Percentiles rank a stretch among this genome's conserved stretches.
phyloP scores from a whole-genome alignment of 2,113 vertebrate genomes.

The Telmatochromis sp. region DNA sequence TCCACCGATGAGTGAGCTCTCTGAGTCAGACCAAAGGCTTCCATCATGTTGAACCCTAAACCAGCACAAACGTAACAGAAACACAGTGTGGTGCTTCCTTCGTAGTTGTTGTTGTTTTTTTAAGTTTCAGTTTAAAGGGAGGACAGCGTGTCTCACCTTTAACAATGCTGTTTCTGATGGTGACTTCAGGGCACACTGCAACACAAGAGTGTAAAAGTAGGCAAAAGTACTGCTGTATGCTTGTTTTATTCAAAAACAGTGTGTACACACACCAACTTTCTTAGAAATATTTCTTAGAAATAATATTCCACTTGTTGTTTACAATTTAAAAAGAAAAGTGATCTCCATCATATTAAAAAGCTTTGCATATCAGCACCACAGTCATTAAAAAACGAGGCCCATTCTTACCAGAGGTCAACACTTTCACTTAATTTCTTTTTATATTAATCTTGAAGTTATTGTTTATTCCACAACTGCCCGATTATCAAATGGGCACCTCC shows the following conservation, averaged over 20 bases:
- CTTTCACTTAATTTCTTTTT: not conserved
- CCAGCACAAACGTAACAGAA: not conserved
- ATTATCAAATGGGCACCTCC: not conserved
- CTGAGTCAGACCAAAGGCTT: slow-evolving; percentile 81
- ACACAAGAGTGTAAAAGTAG: slow-evolving; percentile 22
- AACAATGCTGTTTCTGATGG: slow-evolving; percentile 67
- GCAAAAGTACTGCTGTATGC: not conserved
- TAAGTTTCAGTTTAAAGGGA: not conserved
- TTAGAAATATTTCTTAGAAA: not conserved
- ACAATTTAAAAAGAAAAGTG: not conserved
- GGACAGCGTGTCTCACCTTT: slow-evolving; percentile 55
- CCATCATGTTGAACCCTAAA: slow-evolving; percentile 93
- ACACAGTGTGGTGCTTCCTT: not conserved
- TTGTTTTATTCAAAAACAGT: not conserved
- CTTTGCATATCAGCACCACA: not conserved
- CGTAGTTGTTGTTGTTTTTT: not conserved
- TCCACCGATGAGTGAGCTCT: slow-evolving; percentile 79
- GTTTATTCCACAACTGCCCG: not conserved
- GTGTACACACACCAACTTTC: not conserved
- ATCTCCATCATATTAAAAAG: not conserved
- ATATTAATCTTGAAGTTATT: not conserved
- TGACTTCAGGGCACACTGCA: slow-evolving; percentile 73
- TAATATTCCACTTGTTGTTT: not conserved
- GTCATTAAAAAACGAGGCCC: not conserved
- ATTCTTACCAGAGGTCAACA: not conserved